A percentile compares a stretch with the other conserved stretches of the same genome.
phyloP scores from a whole-genome alignment of 1,140 invertebrate genomes.

The Eueides isabella region DNA sequence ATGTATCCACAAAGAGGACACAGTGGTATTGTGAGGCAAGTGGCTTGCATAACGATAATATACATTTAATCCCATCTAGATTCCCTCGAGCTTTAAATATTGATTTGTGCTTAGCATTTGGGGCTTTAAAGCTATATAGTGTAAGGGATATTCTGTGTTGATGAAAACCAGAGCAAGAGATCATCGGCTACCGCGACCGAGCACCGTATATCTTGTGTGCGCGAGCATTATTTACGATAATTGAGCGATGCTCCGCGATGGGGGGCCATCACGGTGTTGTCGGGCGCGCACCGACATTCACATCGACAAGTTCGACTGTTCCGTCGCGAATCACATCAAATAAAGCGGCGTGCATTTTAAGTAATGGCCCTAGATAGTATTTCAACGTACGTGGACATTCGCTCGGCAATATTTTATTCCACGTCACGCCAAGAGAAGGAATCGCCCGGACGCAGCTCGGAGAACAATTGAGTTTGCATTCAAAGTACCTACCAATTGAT shows the following conservation, averaged over 20 bases:
- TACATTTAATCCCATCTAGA: conserved; percentile 67
- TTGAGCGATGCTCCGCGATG: conserved; percentile 81
- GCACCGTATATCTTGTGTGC: conserved; percentile 78
- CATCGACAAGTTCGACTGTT: conserved; percentile 79
- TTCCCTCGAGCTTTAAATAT: conserved; percentile 58
- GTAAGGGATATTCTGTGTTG: conserved; percentile 56
- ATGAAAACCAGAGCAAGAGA: conserved; percentile 50
- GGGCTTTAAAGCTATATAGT: conserved; percentile 47
- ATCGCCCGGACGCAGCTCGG: conserved; percentile 65
- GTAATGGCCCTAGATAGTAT: conserved; percentile 81
- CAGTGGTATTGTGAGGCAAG: conserved; percentile 75
- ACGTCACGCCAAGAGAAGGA: conserved; percentile 68
- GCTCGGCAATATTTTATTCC: conserved; percentile 74
- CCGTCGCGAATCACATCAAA: conserved; percentile 80
- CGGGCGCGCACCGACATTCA: conserved; percentile 74
- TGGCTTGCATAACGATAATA: conserved; percentile 81
- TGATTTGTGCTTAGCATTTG: conserved; percentile 41
- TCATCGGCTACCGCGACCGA: conserved; percentile 72
- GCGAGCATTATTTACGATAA: conserved; percentile 82
- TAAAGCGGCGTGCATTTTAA: conserved; percentile 80
- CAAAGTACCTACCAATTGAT: conserved; percentile 80
- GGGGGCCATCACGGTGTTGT: conserved; percentile 80
- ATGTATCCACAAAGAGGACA: conserved; percentile 65
- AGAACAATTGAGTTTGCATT: conserved; percentile 82
- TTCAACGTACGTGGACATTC: conserved; percentile 76